Evolutionary conservation across 2,888 invertebrate species (phyloP).

Genomic region (Ormyrus pomaceus): DNA sequence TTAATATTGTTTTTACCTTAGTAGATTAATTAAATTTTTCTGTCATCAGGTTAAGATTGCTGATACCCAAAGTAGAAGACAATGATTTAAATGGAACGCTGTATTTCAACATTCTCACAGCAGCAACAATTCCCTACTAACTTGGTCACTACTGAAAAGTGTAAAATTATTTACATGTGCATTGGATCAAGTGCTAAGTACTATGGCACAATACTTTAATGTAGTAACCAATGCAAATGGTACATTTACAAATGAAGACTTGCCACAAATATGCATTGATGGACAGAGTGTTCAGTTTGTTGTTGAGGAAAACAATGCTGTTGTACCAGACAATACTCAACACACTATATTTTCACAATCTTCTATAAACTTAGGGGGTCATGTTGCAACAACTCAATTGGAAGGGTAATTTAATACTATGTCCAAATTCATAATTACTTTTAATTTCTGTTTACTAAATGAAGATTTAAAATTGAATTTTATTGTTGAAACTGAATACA

Average conservation of each 20-base stretch:
- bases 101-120: slow-evolving; percentile 59
- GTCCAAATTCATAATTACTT: background rate
- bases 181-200: slow-evolving; percentile 64
- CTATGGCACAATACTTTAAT: slow-evolving; percentile 74
- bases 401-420: slow-evolving; percentile 68
- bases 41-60: slow-evolving; percentile 64
- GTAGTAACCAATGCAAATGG: slow-evolving; percentile 70
- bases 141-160: slow-evolving; percentile 54
- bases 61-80: slow-evolving; percentile 63
- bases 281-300: slow-evolving; percentile 71
- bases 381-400: slow-evolving; percentile 66
- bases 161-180: slow-evolving; percentile 42
- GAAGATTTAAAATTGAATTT: background rate
- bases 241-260: slow-evolving; percentile 69
- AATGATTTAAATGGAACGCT: slow-evolving; percentile 67
- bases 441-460: slow-evolving; percentile 2
- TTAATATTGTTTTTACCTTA: background rate
- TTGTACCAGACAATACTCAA: slow-evolving; percentile 66
- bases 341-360: slow-evolving; percentile 67
- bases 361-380: slow-evolving; percentile 68
- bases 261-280: slow-evolving; percentile 68
- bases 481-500: slow-evolving; percentile 1
- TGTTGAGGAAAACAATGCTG: slow-evolving; percentile 68
- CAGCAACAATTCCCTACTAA: slow-evolving; percentile 57
- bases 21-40: slow-evolving; percentile 61